Evolutionary conservation across 2,888 invertebrate species (phyloP).

Genomic region (Sesia bembeciformis): DNA sequence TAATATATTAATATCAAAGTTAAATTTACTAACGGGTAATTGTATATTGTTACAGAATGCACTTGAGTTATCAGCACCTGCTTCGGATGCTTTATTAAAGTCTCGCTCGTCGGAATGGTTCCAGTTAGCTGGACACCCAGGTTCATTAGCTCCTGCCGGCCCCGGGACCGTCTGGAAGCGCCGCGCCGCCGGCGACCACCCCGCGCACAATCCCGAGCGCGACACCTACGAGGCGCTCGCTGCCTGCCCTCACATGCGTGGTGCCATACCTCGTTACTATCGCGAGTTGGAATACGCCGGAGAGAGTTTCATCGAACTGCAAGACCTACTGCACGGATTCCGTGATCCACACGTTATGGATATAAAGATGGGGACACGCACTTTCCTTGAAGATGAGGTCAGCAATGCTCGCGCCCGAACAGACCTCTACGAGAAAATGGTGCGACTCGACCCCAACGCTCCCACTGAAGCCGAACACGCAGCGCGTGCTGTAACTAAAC

Average conservation of each 20-base stretch:
- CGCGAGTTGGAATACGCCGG: slow-evolving; percentile 86
- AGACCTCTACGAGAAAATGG: slow-evolving; percentile 97
- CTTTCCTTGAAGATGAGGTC: slow-evolving; percentile 96
- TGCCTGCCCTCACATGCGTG: slow-evolving; percentile 80
- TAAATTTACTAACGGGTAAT: too few relatives aligned
- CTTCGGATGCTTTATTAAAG: slow-evolving; percentile 88
- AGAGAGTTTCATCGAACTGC: slow-evolving; percentile 93
- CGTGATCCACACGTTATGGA: slow-evolving; percentile 96
- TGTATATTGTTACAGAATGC: slow-evolving; percentile 83
- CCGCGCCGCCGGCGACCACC: slow-evolving; percentile 81
- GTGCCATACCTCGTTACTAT: slow-evolving; percentile 88
- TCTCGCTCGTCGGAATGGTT: slow-evolving; percentile 85
- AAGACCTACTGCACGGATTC: slow-evolving; percentile 93
- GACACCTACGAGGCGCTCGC: slow-evolving; percentile 86
- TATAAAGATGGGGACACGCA: slow-evolving; percentile 96
- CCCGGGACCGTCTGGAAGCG: slow-evolving; percentile 96
- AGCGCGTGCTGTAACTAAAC: slow-evolving; percentile 90
- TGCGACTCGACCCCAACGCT: slow-evolving; percentile 89
- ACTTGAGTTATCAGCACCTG: slow-evolving; percentile 91
- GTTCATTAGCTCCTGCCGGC: slow-evolving; percentile 93
- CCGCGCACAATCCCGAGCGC: slow-evolving; percentile 82
- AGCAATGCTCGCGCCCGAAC: slow-evolving; percentile 86
- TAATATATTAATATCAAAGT: too few relatives aligned
- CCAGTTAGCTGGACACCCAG: slow-evolving; percentile 94
- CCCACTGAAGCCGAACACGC: slow-evolving; percentile 90